Evolutionary conservation across 2,797 vertebrate genomes (phyloP).

Genomic region (Falco rusticolus): DNA sequence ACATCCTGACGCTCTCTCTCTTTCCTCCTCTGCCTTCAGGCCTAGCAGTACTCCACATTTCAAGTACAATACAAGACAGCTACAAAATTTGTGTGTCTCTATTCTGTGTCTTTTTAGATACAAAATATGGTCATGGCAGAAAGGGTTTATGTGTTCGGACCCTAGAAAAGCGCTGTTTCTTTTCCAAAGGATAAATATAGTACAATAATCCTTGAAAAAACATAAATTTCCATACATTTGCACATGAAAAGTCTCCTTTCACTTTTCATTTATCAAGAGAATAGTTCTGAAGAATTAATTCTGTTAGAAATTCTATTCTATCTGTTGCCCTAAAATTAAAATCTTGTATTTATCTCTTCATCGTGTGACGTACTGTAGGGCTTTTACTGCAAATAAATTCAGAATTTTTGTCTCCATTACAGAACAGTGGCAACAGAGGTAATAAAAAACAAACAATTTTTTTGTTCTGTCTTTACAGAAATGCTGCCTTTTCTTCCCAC

Average conservation of each 20-base stretch:
- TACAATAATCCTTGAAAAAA: background rate
- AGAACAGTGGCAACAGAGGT: background rate
- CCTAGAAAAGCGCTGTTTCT: background rate
- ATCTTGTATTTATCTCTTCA: background rate
- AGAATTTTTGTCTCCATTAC: background rate
- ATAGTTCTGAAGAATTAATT: background rate
- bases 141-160: background rate
- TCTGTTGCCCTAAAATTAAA: conserved; percentile 5
- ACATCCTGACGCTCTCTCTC: background rate
- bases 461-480: background rate
- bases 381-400: background rate
- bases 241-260: background rate
- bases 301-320: background rate
- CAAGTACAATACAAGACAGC: background rate
- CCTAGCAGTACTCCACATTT: background rate
- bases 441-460: background rate
- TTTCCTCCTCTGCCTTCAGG: background rate
- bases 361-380: rapidly evolving
- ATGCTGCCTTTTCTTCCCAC: background rate
- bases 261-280: background rate
- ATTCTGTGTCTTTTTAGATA: background rate
- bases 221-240: background rate
- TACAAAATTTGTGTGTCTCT: background rate
- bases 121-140: background rate
- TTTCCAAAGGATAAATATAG: background rate